Percentiles rank a stretch among this genome's conserved stretches.
These are phyloP conservation scores for Gambusia affinis DNA, from an alignment of 2,113 vertebrate genomes.

Conservation along the genomic window DNA sequence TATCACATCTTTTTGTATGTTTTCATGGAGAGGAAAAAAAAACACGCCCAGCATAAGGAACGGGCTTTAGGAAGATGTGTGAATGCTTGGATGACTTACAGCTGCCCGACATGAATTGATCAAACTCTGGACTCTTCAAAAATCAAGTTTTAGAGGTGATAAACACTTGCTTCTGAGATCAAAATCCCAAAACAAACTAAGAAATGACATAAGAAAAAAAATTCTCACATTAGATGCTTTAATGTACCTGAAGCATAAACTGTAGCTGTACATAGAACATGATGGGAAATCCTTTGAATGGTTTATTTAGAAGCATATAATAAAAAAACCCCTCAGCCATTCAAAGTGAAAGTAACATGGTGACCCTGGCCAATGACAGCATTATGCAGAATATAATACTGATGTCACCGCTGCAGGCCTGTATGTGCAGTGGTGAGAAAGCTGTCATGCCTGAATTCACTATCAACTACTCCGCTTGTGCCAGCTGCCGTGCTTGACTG, in stretches of 20 bases:
- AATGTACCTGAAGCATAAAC: not conserved
- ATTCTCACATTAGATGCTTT: constrained; percentile 7
- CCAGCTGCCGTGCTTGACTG: constrained; percentile 54
- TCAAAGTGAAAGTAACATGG: constrained; percentile 6
- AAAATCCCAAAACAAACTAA: constrained; percentile 2
- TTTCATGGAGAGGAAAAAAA: constrained; percentile 57
- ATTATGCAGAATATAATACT: not conserved
- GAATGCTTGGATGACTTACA: constrained; percentile 54
- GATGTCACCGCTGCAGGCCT: constrained; percentile 18
- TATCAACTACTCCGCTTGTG: constrained; percentile 58
- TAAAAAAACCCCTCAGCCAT: not conserved
- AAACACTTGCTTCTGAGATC: constrained; percentile 11
- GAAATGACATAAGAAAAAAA: not conserved
- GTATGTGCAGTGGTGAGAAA: constrained; percentile 31
- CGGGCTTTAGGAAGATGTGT: constrained; percentile 23
- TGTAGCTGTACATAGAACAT: not conserved
- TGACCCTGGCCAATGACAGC: not conserved
- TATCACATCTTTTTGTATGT: constrained; percentile 37
- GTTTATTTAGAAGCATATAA: not conserved
- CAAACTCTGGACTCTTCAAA: constrained; percentile 50
- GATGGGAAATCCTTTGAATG: not conserved
- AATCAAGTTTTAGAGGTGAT: constrained; percentile 49
- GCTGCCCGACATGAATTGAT: constrained; percentile 25
- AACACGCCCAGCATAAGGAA: constrained; percentile 58
- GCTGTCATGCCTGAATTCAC: constrained; percentile 34